Evolutionary conservation across 2,113 vertebrate genomes (phyloP), one percentile per base, ranked within the genome.

Genomic region (Muscicapa adusta): DNA sequence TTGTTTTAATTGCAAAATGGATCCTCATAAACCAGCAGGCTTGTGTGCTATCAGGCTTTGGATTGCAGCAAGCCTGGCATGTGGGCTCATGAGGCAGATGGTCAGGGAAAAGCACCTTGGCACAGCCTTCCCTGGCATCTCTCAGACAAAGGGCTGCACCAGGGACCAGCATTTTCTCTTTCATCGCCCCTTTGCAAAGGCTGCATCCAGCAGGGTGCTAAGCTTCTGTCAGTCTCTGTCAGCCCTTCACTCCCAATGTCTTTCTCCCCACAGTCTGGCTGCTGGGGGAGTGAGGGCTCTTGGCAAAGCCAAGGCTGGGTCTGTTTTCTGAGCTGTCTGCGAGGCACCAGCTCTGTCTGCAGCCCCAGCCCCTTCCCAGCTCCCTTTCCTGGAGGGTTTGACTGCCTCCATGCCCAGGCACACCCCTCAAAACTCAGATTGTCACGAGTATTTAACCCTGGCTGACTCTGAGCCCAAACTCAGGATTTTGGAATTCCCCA

Each of bases 1-100:
- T 96, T 97, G 95, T 63, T 97, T 97, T 96, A 97, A 97, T 98
- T 97, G 97, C 68, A 40, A 83, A 96, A 96, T 47, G 96, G 94
- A 86, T 96, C 95, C 95, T 95, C 97, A 94, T 94, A 96, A 97
- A 98, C 33, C 95, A 94, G 81, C 96, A 97, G 95, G 95, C 89
- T 96, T 79, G 97, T 93, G 97, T 47, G 70, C 96, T 96, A 76
- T 89, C 89, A 94, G 96, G 74, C 91, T 96, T 97, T 96, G 97
- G 96, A 97, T 98, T 93, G 94, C 89, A 96, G 72, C 92, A 77
- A 94, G 95, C 97, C 96, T 97, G 96, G 97, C 96, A 97, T 90
- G 95, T 78, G 94, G 91, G 73, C 94, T 96, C 88, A 38, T 77
- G 73, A 91, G 95, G 96, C 97, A 97, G 96, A 96, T 96, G 95